phyloP scores from a whole-genome alignment of 2,113 vertebrate species.

The Sigmodon hispidus region DNA sequence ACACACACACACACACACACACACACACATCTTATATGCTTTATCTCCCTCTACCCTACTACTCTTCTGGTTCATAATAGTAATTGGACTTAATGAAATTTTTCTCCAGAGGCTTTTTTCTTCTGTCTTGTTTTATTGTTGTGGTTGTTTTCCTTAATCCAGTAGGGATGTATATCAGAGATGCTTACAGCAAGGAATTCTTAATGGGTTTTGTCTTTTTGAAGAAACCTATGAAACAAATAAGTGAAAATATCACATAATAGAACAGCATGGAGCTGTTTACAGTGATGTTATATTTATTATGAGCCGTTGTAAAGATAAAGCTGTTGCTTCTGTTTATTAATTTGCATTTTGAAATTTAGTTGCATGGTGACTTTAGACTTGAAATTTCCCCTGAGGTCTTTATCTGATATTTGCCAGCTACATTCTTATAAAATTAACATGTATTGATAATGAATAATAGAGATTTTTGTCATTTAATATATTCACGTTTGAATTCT shows the following conservation, averaged over 20 bases:
- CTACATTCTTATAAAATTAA: neutral
- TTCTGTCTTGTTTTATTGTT: neutral
- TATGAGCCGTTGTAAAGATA: neutral
- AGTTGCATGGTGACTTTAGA: neutral
- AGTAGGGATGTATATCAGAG: neutral
- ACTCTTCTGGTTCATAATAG: neutral
- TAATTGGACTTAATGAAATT: neutral
- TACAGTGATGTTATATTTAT: neutral
- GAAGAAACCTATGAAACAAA: neutral
- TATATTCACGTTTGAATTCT: neutral
- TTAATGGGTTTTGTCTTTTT: neutral
- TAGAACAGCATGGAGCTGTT: neutral
- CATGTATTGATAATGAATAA: neutral
- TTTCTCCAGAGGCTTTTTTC: neutral
- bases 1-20: neutral
- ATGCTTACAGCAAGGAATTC: neutral
- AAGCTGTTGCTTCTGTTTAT: neutral
- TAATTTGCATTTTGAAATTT: neutral
- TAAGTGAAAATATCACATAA: neutral
- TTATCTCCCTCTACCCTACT: neutral
- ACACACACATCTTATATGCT: neutral
- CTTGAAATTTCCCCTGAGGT: neutral
- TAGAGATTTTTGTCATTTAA: neutral
- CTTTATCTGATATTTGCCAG: neutral
- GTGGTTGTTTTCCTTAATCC: neutral